Base-by-base conservation (phyloP, 2,888 invertebrate genomes). In the Crematogaster levior region DNA sequence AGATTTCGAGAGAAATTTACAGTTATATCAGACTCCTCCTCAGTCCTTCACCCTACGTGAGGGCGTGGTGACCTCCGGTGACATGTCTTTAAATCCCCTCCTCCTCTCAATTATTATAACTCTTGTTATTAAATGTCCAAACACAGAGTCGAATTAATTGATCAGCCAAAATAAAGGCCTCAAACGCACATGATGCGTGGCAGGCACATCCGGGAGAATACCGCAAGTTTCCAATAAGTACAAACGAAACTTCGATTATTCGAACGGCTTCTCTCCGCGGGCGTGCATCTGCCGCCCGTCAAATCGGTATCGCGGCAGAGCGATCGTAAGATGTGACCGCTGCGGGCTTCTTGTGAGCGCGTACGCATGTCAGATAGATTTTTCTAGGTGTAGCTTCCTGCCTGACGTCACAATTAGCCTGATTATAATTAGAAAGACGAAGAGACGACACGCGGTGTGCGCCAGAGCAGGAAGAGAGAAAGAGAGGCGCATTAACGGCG, bases 311-410 rank as follows among this genome's bases (percentile, higher is more conserved):
- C 88, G 83, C 51, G 72, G 56, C 15, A 34, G 43, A 87, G 82
- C 82, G 87, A 86, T 84, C 83, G 82, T 83, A 84, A 86, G 74
- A 86, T 63, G 82, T 53, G 85, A 51, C 61, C 86, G 40, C 51
- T 65, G n/a, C 66, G 40, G 65, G 51, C 77, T 18, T 66, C 77
- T 53, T 56, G 68, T 43, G 56, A 53, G 74, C 43, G 86, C 77
- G 51, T 77, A 73, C 81, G 81, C 70, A 70, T 82, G 85, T 84
- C 85, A 70, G 70, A 30, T 79, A 77, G 43, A 89, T 90, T 93
- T 93, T 93, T 91, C 93, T 93, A 93, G 93, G 93, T 93, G 93
- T 93, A 93, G 93, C 92, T 92, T 94, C 93, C 93, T 93, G 93
- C 80, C 91, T 93, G 93, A 94, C 93, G 93, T 94, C 93, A 94